A percentile compares a stretch with the other conserved stretches of the same genome.
phyloP scores from a whole-genome alignment of 2,888 invertebrate species.

The Acleris sparsana region DNA sequence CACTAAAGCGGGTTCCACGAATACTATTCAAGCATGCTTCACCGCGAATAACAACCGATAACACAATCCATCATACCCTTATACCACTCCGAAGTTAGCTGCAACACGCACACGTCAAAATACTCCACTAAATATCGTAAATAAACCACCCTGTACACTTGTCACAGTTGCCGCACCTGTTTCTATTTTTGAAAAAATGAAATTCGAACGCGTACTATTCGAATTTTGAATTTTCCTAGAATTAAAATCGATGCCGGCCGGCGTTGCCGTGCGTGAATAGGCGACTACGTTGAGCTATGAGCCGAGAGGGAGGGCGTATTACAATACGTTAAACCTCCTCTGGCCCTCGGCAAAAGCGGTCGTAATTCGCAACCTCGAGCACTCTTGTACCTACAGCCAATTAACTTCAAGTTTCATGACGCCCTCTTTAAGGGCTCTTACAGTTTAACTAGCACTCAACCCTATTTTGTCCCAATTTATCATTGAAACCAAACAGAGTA shows the following conservation, averaged over 20 bases:
- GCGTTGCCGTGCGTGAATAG: conserved; percentile 53
- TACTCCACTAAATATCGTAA: conserved; percentile 78
- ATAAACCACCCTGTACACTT: background rate
- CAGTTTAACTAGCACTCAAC: conserved; percentile 41
- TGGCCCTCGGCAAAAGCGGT: conserved; percentile 63
- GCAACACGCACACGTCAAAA: conserved; percentile 77
- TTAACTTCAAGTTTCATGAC: conserved; percentile 68
- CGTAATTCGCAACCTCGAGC: conserved; percentile 57
- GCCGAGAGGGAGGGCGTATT: conserved; percentile 55
- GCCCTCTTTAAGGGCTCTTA: conserved; percentile 59
- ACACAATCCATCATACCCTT: conserved; percentile 82
- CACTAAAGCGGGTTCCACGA: conserved; percentile 63
- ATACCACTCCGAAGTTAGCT: conserved; percentile 78
- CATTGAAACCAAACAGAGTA: background rate
- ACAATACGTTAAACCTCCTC: conserved; percentile 73
- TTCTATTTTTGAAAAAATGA: conserved; percentile 3
- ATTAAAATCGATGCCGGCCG: conserved; percentile 58
- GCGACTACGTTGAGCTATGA: conserved; percentile 59
- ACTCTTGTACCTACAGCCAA: conserved; percentile 60
- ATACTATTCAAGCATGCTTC: conserved; percentile 66
- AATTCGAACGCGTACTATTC: conserved; percentile 35
- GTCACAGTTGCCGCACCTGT: background rate
- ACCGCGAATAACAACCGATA: conserved; percentile 76
- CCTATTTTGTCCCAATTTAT: conserved; percentile 14
- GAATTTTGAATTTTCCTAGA: conserved; percentile 50